phyloP scores from a whole-genome alignment of 2,797 vertebrate species.

The Serranus cabrilla region DNA sequence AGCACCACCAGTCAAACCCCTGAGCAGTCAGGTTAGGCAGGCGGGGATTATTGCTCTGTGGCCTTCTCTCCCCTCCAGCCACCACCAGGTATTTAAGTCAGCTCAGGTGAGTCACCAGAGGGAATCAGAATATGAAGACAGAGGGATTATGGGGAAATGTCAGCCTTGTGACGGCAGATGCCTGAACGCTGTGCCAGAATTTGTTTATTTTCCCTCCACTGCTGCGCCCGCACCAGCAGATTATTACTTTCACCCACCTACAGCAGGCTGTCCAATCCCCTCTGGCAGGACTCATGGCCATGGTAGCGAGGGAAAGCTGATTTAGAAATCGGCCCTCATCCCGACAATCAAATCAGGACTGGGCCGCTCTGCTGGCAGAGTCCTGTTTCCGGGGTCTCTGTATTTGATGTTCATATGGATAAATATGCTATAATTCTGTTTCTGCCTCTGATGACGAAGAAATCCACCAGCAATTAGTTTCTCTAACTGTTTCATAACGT shows the following conservation, averaged over 20 bases:
- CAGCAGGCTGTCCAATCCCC: slow-evolving; percentile 55
- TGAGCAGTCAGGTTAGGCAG: slow-evolving; percentile 9
- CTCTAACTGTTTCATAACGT: slow-evolving; percentile 31
- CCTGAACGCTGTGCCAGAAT: slow-evolving; percentile 50
- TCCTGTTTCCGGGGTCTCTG: slow-evolving; percentile 23
- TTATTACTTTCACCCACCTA: slow-evolving; percentile 69
- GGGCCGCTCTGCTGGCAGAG: slow-evolving; percentile 15
- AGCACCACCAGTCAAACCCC: slow-evolving; percentile 28
- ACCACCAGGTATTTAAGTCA: slow-evolving; percentile 46
- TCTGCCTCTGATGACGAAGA: background rate
- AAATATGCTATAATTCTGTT: slow-evolving; percentile 19
- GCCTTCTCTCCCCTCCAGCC: slow-evolving; percentile 36
- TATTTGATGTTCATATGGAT: background rate
- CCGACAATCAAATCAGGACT: slow-evolving; percentile 56
- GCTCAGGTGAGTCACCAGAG: slow-evolving; percentile 63
- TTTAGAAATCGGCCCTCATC: slow-evolving; percentile 64
- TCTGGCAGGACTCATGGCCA: slow-evolving; percentile 43
- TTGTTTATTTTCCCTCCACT: slow-evolving; percentile 49
- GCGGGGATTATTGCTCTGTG: slow-evolving; percentile 29
- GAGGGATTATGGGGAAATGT: slow-evolving; percentile 54
- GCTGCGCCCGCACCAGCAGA: slow-evolving; percentile 50
- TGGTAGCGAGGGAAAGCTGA: slow-evolving; percentile 58
- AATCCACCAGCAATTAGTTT: slow-evolving; percentile 13
- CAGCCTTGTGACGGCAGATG: slow-evolving; percentile 53
- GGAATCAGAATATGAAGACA: slow-evolving; percentile 51